Conservation (phyloP, 2,888 invertebrate species). For the Nymphalis urticae region DNA sequence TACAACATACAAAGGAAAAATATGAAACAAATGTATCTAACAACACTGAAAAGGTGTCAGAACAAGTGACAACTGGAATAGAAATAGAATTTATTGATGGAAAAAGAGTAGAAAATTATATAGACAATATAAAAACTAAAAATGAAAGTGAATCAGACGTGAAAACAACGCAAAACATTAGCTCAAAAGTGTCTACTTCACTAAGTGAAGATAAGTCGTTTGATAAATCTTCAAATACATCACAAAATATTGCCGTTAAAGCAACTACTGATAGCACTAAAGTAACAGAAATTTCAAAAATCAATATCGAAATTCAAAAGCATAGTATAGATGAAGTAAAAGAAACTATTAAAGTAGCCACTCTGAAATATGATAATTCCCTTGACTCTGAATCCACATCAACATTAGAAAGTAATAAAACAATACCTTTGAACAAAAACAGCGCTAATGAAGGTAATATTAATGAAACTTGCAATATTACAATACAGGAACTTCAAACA, state of each 20-base stretch:
- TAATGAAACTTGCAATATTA: neutral
- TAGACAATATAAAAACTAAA: neutral
- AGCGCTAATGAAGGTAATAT: neutral
- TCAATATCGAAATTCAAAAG: neutral
- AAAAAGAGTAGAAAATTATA: neutral
- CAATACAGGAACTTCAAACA: neutral
- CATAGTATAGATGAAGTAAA: neutral
- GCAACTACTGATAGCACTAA: neutral
- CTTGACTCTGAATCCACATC: neutral
- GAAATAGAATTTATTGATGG: neutral
- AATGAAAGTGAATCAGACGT: neutral
- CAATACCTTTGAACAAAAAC: neutral
- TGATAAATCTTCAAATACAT: neutral
- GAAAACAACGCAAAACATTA: neutral
- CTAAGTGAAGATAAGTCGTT: neutral
- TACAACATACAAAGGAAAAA: slow-evolving; percentile 4
- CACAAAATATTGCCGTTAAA: neutral
- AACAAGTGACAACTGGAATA: neutral
- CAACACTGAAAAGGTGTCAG: neutral
- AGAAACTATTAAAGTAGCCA: slow-evolving; percentile 6
- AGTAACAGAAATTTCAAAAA: slow-evolving; percentile 5
- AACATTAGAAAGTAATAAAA: neutral
- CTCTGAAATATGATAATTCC: slow-evolving; percentile 4
- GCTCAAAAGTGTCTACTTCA: neutral
- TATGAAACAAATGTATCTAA: slow-evolving; percentile 1